phyloP scores from a whole-genome alignment of 2,797 vertebrate genomes.

The Triplophysa bombifrons region DNA sequence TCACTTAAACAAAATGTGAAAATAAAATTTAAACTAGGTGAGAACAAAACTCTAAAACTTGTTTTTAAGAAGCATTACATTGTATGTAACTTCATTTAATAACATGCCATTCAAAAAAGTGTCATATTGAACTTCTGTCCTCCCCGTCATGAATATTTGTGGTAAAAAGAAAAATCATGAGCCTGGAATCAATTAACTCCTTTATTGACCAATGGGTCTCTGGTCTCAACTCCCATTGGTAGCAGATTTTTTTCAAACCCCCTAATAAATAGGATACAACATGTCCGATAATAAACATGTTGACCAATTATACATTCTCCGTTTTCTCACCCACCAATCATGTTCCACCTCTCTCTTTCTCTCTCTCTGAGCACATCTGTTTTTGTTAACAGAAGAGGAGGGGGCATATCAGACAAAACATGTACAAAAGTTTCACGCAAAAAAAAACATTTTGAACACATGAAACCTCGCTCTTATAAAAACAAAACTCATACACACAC shows the following conservation, averaged over 20 bases:
- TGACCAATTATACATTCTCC: constrained; percentile 68
- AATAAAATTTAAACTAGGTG: constrained; percentile 6
- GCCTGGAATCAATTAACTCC: constrained; percentile 68
- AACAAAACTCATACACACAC: constrained; percentile 16
- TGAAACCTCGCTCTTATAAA: constrained; percentile 43
- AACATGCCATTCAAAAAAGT: no score
- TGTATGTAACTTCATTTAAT: constrained; percentile 1
- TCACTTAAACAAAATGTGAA: constrained; percentile 8
- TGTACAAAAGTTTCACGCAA: constrained; percentile 55
- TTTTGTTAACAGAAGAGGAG: constrained; percentile 57
- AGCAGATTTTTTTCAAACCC: constrained; percentile 59
- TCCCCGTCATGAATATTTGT: constrained; percentile 14
- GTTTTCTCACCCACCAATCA: constrained; percentile 33
- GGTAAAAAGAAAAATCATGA: constrained; percentile 32
- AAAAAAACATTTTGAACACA: constrained; percentile 56
- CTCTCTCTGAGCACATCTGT: constrained; percentile 31
- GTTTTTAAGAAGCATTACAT: neutral
- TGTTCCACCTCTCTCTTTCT: constrained; percentile 30
- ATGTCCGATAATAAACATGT: constrained; percentile 74
- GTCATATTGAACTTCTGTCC: neutral
- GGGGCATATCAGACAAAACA: constrained; percentile 58
- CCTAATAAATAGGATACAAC: constrained; percentile 64
- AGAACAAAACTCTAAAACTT: neutral
- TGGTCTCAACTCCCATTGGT: constrained; percentile 69
- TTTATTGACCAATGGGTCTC: constrained; percentile 77